Base-by-base conservation (phyloP, 2,797 vertebrate species). In the Heliangelus exortis region DNA sequence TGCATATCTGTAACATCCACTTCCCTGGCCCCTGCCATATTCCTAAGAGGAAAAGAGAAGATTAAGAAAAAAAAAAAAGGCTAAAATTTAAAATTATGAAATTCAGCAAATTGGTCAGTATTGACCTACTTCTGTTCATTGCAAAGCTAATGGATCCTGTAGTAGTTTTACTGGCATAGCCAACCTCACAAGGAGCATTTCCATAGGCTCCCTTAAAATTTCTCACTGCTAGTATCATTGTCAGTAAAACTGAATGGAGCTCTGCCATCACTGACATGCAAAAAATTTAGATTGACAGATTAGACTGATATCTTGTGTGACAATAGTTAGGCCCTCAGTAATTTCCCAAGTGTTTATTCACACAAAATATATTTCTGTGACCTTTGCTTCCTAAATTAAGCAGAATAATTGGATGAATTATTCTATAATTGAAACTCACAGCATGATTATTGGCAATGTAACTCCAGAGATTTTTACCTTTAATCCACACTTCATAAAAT, bases 381-480 rank as follows among this genome's bases (percentile, higher is more conserved):
- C 87, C 91, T 91, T 93, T 93, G 58, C 36, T 95, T 95, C 65
- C 91, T 81, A 96, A 96, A 97, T 93, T 95, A 95, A 97, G 89
- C 53, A 90, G 76, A 97, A 90, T 93, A 96, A 96, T 43, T 95
- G 41, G 45, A 97, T 33, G 51, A 95, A 96, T 95, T 80, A 91
- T 91, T 94, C 73, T 43, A 48, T 95, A 97, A 97, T 87, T 97
- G 90, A 97, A 97, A 93, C 21, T 17, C 66, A 85, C 36, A 65
- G 93, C 59, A 93, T 85, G 76, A 87, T 77, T 91, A 96, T 58
- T 95, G 93, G 81, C 80, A 96, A 89, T 80, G 91, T 84, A 93
- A 8, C 74, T 92, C 55, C 31, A 89, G 61, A 95, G 84, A 92
- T 93, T 95, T 97, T 95, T 96, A 90, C 81, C 86, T 97, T 97